Evolutionary conservation across 2,113 vertebrate genomes (phyloP), one percentile per base, ranked within the genome.

Genomic region (Serinus canaria): DNA sequence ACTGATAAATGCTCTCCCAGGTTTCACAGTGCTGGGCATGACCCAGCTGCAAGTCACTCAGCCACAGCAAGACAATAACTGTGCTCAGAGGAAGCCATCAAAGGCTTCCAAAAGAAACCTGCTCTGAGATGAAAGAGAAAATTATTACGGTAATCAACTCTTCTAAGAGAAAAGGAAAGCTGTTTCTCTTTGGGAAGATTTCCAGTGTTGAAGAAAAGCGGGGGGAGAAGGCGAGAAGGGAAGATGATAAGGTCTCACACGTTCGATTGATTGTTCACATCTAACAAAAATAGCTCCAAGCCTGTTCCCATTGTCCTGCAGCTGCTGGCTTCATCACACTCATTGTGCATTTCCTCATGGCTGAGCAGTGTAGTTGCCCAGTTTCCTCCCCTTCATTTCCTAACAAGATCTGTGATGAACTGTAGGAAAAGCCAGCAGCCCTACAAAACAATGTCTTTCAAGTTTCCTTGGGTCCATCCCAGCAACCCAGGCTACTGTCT

Each of bases 351-450:
- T 97, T 97, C 97, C 97, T 97, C 19, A 7, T 55, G 95, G 94
- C 94, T 92, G 79, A 97, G 94, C 94, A 66, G 77, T 3, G 4
- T 4, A 1, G 72, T 87, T 88, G 95, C 96, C 95, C 90, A 33
- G 97, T 94, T 98, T 98, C 98, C 98, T 95, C 83, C 92, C 94
- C 94, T 95, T 96, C 95, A 91, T 96, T 98, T 98, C 96, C 97
- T 94, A 90, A 84, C 80, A 63, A 92, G 91, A 85, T 81, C 83
- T 83, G 85, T 0, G 11, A 86, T 72, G 89, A 96, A 95, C 97
- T 91, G 93, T 81, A 96, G 95, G 95, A 96, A 97, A 92, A 94
- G 47, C 76, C 66, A 90, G 82, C 73, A 96, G 56, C 19, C 67
- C 77, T 94, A 83, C 82, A 76, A 82, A 80, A 92, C 59, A 66